These are phyloP conservation scores for Drosophila colorata DNA, from an alignment of 2,888 invertebrate species.

Conservation along the genomic window DNA sequence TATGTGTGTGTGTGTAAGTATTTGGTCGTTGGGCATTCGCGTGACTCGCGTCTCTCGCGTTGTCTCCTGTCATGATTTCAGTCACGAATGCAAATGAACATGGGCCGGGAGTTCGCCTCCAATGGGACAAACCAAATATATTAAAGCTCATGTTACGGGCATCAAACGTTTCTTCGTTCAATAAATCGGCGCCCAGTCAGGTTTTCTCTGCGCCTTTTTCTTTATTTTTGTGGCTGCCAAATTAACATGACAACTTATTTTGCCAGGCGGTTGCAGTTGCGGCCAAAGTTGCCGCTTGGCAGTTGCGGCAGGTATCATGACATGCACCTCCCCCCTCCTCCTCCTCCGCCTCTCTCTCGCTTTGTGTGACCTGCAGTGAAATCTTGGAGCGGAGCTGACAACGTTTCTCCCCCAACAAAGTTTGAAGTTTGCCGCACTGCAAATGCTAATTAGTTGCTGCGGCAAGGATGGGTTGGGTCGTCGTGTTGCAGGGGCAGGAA, in stretches of 20 bases:
- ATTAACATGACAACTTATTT: conserved; percentile 71
- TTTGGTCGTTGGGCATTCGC: conserved; percentile 53
- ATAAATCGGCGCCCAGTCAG: conserved; percentile 41
- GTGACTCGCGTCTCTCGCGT: conserved; percentile 66
- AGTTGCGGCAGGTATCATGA: conserved; percentile 20
- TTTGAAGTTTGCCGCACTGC: conserved; percentile 60
- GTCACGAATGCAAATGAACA: conserved; percentile 78
- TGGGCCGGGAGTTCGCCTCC: conserved; percentile 15
- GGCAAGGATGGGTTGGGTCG: background rate
- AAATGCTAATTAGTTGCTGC: conserved; percentile 67
- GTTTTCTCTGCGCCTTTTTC: conserved; percentile 7
- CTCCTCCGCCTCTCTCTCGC: background rate
- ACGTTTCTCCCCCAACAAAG: conserved; percentile 25
- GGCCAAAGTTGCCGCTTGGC: no score
- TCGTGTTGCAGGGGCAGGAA: background rate
- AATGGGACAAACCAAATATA: conserved; percentile 31
- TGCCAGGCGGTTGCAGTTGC: background rate
- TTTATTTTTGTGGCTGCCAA: conserved; percentile 24
- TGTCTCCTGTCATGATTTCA: conserved; percentile 66
- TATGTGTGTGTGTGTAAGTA: background rate
- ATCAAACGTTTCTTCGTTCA: conserved; percentile 58
- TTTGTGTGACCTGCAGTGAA: conserved; percentile 16
- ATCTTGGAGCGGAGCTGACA: conserved; percentile 1
- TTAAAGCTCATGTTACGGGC: conserved; percentile 74
- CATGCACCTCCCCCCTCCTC: background rate